Evolutionary conservation across 2,113 vertebrate genomes (phyloP).

Genomic region (Protomyctophum bolini): DNA sequence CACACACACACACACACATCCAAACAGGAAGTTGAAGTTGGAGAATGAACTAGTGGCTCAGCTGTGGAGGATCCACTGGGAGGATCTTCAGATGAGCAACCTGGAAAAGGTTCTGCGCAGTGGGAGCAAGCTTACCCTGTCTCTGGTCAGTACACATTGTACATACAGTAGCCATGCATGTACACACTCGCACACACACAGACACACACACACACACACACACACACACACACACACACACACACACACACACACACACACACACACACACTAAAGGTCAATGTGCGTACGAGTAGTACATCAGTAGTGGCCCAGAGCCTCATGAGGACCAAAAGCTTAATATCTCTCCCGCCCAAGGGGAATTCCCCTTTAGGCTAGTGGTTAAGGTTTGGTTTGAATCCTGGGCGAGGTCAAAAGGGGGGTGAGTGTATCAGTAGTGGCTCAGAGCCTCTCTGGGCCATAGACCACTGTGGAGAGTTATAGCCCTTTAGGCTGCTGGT

Average conservation of each 20-base stretch:
- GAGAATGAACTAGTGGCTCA: conserved; percentile 93
- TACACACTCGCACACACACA: conserved; percentile 2
- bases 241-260: conserved; percentile 13
- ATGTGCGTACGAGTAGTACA: no score
- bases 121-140: conserved; percentile 89
- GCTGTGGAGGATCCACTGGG: conserved; percentile 92
- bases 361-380: no score
- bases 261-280: conserved; percentile 3
- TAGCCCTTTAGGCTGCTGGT: no score
- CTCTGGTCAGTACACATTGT: conserved; percentile 53
- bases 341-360: no score
- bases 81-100: conserved; percentile 89
- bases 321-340: neutral
- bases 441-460: no score
- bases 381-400: no score
- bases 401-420: no score
- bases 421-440: no score
- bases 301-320: no score
- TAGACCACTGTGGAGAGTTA: no score
- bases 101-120: conserved; percentile 85
- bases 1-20: neutral
- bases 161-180: conserved; percentile 1
- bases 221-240: neutral
- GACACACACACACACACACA: conserved; percentile 7
- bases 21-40: conserved; percentile 88